Percentiles rank a stretch among this genome's conserved stretches.
phyloP scores from a whole-genome alignment of 2,113 vertebrate genomes.

The Hypocryptadius cinnamomeus region DNA sequence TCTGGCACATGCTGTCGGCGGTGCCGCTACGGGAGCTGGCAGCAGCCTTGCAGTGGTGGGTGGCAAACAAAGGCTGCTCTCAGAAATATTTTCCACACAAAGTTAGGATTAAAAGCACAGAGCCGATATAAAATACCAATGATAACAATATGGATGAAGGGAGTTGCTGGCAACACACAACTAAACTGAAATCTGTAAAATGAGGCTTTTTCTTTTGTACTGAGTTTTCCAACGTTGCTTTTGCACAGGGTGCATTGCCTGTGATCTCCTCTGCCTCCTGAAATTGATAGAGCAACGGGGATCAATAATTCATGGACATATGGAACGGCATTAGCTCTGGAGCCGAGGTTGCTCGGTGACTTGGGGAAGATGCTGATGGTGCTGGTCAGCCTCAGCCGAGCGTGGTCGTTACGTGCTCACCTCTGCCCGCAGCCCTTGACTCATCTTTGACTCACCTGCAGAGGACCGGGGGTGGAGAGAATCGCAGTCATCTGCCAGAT shows the following conservation, averaged over 20 bases:
- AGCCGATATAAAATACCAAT: background rate
- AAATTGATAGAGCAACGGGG: background rate
- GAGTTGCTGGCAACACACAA: background rate
- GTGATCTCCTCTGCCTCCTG: background rate
- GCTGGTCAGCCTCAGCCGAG: background rate
- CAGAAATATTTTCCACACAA: background rate
- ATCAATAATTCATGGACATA: background rate
- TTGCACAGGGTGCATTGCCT: background rate
- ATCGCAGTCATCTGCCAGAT: background rate
- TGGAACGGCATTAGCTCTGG: background rate
- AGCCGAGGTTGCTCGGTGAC: background rate
- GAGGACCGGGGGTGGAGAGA: background rate
- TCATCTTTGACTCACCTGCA: background rate
- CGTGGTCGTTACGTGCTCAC: background rate
- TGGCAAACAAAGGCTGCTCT: constrained; percentile 2
- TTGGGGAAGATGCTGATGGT: background rate
- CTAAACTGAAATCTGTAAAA: background rate
- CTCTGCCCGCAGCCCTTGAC: background rate
- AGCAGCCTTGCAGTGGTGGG: background rate
- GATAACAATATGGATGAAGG: background rate
- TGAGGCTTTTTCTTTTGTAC: background rate
- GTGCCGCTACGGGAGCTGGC: background rate
- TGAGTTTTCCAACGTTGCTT: background rate
- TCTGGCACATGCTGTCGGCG: background rate
- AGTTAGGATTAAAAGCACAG: background rate